phyloP scores from a whole-genome alignment of 1,140 invertebrate species.

The Euura saliciscinereae region DNA sequence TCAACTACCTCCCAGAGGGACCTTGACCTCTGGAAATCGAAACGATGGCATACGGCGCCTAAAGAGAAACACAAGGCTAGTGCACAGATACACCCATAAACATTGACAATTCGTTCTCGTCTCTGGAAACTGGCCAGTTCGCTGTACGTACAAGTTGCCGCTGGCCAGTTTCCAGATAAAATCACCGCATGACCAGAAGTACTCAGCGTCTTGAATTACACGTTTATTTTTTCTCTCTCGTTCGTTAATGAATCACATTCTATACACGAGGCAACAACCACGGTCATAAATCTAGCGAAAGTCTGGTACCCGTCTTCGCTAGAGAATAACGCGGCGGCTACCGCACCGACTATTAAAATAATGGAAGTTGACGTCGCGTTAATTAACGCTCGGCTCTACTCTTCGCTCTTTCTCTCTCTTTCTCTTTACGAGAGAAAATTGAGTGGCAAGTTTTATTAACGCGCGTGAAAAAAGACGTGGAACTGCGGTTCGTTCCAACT shows the following conservation, averaged over 20 bases:
- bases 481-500: no score
- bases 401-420: background rate
- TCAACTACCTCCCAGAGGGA: slow-evolving; percentile 42
- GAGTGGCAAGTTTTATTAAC: slow-evolving; percentile 5
- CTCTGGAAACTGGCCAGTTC: no score
- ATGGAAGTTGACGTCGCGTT: background rate
- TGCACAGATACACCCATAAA: background rate
- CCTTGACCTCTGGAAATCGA: slow-evolving; percentile 47
- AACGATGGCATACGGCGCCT: slow-evolving; percentile 66
- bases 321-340: background rate
- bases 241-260: background rate
- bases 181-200: no score
- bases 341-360: background rate
- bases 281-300: background rate
- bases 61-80: slow-evolving; percentile 66
- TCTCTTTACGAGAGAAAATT: background rate
- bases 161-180: no score
- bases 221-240: background rate
- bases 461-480: background rate
- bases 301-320: background rate
- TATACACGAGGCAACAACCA: background rate
- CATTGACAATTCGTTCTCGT: no score
- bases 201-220: background rate
- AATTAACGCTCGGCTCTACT: background rate
- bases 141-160: no score